Conservation (phyloP, 2,113 vertebrate genomes). For the Colius striatus region DNA sequence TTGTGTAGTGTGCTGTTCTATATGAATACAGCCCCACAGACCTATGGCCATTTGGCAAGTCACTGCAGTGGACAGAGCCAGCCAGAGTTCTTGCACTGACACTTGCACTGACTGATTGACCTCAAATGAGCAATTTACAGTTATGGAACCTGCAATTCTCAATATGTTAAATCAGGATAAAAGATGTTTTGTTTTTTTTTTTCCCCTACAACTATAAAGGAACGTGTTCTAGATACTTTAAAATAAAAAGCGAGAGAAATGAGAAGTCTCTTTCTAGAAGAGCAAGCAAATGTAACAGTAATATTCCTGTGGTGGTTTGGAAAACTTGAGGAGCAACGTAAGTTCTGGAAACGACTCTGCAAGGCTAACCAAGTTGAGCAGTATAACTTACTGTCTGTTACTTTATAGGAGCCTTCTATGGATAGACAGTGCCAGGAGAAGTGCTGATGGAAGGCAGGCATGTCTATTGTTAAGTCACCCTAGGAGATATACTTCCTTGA, state of each 20-base stretch:
- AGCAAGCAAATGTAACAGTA: neutral
- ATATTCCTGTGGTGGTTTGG: neutral
- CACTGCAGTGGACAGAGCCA: no score
- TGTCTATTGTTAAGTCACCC: neutral
- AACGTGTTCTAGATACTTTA: neutral
- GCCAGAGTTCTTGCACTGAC: neutral
- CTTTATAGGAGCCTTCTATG: neutral
- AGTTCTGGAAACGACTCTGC: neutral
- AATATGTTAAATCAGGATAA: rapidly evolving
- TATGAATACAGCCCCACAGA: neutral
- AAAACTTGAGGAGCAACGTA: neutral
- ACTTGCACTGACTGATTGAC: neutral
- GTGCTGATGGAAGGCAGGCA: neutral
- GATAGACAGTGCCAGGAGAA: neutral
- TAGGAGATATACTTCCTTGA: neutral
- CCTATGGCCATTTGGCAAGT: neutral
- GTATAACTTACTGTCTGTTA: neutral
- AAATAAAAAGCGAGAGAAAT: neutral
- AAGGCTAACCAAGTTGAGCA: neutral
- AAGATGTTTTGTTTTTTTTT: neutral
- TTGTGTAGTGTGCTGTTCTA: rapidly evolving
- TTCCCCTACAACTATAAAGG: neutral
- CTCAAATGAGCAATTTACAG: neutral
- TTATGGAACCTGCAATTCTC: neutral
- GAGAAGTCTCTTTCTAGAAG: neutral